These are phyloP conservation scores for Metridium senile DNA, from an alignment of 92 coral and sea anemone genomes.

Conservation along the genomic window DNA sequence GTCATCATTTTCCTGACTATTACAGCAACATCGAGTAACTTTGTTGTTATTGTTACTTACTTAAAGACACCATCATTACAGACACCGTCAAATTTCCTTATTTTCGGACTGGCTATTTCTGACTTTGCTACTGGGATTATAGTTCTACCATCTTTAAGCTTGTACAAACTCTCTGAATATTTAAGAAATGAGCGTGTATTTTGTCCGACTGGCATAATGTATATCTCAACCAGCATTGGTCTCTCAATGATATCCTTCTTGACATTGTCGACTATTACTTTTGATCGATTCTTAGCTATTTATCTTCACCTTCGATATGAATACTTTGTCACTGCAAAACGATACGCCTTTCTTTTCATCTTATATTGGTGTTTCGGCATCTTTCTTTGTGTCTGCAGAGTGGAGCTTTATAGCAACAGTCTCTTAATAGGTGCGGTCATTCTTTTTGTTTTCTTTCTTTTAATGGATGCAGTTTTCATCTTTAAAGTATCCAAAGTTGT, in stretches of 20 bases:
- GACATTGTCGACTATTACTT: slow-evolving; percentile 22
- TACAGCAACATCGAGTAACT: neutral
- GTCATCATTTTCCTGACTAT: neutral
- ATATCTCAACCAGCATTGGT: neutral
- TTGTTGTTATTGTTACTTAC: neutral
- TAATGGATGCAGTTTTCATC: neutral
- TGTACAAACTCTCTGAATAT: neutral
- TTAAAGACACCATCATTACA: neutral
- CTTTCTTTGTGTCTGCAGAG: neutral
- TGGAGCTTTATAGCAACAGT: neutral
- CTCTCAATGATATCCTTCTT: slow-evolving; percentile 20
- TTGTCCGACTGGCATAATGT: neutral
- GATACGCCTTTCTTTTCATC: neutral
- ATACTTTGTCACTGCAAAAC: slow-evolving; percentile 14
- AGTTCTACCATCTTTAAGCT: neutral
- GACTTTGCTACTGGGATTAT: slow-evolving; percentile 4
- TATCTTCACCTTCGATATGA: slow-evolving; percentile 42
- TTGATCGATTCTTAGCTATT: slow-evolving; percentile 41
- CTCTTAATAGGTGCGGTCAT: neutral
- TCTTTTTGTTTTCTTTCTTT: neutral
- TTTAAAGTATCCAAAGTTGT: slow-evolving; percentile 9
- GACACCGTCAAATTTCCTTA: slow-evolving; percentile 18
- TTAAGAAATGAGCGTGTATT: neutral
- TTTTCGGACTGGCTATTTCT: slow-evolving; percentile 13
- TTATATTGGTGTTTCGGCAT: neutral